Conservation (phyloP, 2,113 vertebrate species). For the Anseranas semipalmata region DNA sequence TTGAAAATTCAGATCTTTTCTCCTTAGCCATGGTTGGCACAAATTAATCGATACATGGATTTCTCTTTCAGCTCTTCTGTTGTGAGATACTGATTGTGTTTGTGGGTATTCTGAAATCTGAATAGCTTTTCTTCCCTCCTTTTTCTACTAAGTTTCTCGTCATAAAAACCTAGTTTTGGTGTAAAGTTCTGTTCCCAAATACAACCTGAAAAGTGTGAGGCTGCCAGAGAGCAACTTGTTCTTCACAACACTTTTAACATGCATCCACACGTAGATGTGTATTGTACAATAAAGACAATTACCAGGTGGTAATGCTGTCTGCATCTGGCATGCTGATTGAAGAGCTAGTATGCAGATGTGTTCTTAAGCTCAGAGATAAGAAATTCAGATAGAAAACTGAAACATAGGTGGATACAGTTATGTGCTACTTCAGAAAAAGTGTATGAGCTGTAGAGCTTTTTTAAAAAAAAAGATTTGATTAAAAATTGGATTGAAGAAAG, state of each 20-base stretch:
- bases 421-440: background rate
- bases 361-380: background rate
- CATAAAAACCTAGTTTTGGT: background rate
- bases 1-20: background rate
- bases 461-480: background rate
- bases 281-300: background rate
- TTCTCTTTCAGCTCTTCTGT: background rate
- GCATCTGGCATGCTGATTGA: background rate
- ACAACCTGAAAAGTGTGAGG: background rate
- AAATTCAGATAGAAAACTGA: background rate
- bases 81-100: background rate
- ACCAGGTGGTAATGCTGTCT: background rate
- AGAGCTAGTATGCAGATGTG: background rate
- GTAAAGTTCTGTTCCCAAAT: background rate
- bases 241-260: background rate
- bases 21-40: background rate
- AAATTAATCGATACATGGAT: background rate
- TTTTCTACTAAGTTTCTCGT: background rate
- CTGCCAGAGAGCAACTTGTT: background rate
- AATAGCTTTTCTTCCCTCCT: background rate
- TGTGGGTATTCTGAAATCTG: background rate
- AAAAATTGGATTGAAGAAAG: conserved; percentile 2
- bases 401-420: background rate
- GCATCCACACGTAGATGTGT: background rate
- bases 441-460: background rate